A percentile compares a stretch with the other conserved stretches of the same genome.
Conservation (phyloP, 2,113 vertebrate genomes). For the Platysteira castanea region DNA sequence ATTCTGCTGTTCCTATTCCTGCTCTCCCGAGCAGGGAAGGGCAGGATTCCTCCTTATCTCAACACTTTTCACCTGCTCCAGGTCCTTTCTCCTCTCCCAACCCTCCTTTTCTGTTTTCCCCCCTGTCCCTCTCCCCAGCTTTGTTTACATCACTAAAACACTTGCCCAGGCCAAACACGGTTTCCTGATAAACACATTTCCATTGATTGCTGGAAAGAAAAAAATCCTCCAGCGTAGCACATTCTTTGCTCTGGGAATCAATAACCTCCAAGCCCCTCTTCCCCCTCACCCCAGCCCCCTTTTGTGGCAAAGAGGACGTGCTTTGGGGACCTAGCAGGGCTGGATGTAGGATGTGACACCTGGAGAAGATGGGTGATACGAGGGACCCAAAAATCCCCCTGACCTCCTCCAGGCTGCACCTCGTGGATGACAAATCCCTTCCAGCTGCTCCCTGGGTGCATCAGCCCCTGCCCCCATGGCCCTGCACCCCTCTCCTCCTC, state of each 20-base stretch:
- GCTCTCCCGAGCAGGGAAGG: not conserved
- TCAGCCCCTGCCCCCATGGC: rapidly evolving
- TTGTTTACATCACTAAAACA: conserved; percentile 20
- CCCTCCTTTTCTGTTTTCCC: not conserved
- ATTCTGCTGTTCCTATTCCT: not conserved
- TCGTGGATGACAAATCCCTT: not conserved
- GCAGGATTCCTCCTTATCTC: not conserved
- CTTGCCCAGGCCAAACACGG: not conserved
- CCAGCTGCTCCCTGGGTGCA: not conserved
- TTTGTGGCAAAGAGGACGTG: not conserved
- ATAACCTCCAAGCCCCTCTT: not conserved
- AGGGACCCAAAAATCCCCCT: not conserved
- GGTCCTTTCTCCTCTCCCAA: not conserved
- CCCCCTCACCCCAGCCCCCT: not conserved
- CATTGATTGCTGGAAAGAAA: conserved; percentile 55
- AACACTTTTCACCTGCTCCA: not conserved
- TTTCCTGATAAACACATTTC: conserved; percentile 53
- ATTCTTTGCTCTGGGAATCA: not conserved
- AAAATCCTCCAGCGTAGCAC: not conserved
- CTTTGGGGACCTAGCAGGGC: not conserved
- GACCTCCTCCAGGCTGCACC: not conserved
- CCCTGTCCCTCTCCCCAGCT: not conserved
- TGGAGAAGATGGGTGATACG: rapidly evolving
- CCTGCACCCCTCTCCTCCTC: rapidly evolving
- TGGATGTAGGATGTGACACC: not conserved